These are phyloP conservation scores for Chascanopsetta lugubris DNA, from an alignment of 2,113 vertebrate species.

Conservation along the genomic window DNA sequence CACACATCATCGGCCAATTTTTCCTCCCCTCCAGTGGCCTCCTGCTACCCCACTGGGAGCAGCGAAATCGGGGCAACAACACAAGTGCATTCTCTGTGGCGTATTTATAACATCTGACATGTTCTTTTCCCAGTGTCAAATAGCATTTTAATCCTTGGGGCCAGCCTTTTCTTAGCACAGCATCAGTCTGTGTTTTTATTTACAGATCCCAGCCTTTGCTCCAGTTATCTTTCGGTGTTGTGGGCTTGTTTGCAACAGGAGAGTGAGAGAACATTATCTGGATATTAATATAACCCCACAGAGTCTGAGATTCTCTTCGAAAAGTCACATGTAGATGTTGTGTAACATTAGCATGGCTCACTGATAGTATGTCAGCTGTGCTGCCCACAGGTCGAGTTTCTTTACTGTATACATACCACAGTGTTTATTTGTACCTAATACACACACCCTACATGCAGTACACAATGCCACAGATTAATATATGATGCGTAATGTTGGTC, in stretches of 20 bases:
- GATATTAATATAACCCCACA: conserved; percentile 31
- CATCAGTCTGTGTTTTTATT: conserved; percentile 50
- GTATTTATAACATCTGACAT: conserved; percentile 75
- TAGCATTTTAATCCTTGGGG: conserved; percentile 62
- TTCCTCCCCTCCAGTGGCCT: conserved; percentile 26
- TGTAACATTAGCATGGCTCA: conserved; percentile 10
- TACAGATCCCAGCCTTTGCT: conserved; percentile 25
- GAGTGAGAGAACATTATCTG: conserved; percentile 35
- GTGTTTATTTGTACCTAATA: not conserved
- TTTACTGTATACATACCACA: not conserved
- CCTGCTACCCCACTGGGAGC: conserved; percentile 23
- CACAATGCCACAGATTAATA: too few relatives aligned
- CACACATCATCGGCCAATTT: conserved; percentile 34
- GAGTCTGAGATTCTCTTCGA: conserved; percentile 1
- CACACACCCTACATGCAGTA: not conserved
- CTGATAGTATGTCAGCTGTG: not conserved
- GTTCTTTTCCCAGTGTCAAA: conserved; percentile 59
- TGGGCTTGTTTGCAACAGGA: not conserved
- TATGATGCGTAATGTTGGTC: too few relatives aligned
- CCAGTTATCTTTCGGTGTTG: not conserved
- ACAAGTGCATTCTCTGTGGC: conserved; percentile 55
- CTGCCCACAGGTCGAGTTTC: not conserved
- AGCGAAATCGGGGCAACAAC: conserved; percentile 53
- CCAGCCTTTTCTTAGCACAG: conserved; percentile 44
- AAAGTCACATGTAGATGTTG: conserved; percentile 29